These are phyloP conservation scores for Catonia carolina DNA, from an alignment of 2,888 invertebrate species.

Conservation along the genomic window DNA sequence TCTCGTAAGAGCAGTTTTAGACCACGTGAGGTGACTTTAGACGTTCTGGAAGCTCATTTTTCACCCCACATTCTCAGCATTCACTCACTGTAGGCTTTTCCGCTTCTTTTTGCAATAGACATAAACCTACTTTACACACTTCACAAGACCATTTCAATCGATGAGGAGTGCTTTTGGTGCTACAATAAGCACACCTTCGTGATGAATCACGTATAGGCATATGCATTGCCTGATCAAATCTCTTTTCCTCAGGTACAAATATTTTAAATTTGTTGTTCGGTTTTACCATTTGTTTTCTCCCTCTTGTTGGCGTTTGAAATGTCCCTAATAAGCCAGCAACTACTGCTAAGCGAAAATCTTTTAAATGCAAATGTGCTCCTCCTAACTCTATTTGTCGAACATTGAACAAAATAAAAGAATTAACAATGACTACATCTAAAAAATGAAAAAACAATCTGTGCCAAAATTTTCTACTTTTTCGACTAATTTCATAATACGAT, in stretches of 20 bases:
- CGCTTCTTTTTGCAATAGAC: too few relatives aligned
- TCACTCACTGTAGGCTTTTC: too few relatives aligned
- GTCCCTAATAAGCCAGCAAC: too few relatives aligned
- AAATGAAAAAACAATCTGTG: slow-evolving; percentile 37
- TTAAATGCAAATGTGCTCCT: neutral
- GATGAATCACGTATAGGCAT: neutral
- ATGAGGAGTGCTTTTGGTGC: neutral
- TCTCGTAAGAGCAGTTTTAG: too few relatives aligned
- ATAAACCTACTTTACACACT: neutral
- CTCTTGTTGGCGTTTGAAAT: too few relatives aligned
- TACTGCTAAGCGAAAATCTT: neutral
- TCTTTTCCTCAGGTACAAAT: too few relatives aligned
- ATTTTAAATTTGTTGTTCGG: neutral
- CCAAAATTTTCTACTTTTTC: slow-evolving; percentile 32
- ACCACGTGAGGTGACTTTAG: too few relatives aligned
- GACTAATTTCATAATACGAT: slow-evolving; percentile 35
- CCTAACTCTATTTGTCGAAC: neutral
- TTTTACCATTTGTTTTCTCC: neutral
- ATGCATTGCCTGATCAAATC: neutral
- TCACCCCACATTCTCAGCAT: too few relatives aligned
- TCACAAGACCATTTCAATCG: neutral
- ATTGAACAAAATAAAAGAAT: slow-evolving; percentile 30
- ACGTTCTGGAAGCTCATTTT: too few relatives aligned
- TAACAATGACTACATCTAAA: slow-evolving; percentile 35
- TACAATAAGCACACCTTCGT: neutral